A percentile compares a stretch with the other conserved stretches of the same genome.
These are phyloP conservation scores for Smittia sp. DNA, from an alignment of 2,888 invertebrate species.

Conservation along the genomic window DNA sequence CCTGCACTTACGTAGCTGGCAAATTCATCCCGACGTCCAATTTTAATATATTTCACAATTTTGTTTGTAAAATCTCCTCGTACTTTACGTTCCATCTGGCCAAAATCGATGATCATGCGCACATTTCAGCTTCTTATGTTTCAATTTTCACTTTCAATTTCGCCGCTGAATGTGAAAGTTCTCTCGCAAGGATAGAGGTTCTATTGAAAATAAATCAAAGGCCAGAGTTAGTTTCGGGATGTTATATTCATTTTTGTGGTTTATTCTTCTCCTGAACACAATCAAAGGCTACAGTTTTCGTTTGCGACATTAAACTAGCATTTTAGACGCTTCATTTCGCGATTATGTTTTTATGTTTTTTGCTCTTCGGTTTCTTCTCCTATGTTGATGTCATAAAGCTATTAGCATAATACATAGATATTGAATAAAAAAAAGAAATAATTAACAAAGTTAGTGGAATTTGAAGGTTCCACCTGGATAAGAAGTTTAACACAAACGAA, in stretches of 20 bases:
- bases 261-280: slow-evolving; percentile 17
- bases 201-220: not conserved
- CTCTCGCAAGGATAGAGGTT: not conserved
- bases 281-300: slow-evolving; percentile 7
- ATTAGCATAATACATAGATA: not conserved
- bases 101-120: not conserved
- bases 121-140: not conserved
- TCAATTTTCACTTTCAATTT: slow-evolving; percentile 23
- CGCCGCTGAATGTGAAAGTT: not conserved
- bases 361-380: not conserved
- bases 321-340: not conserved
- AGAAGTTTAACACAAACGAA: not conserved
- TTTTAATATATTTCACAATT: slow-evolving; percentile 15
- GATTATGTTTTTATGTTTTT: not conserved
- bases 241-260: not conserved
- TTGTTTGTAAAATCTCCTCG: slow-evolving; percentile 7
- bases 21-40: not conserved
- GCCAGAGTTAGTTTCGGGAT: not conserved
- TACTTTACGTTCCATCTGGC: not conserved
- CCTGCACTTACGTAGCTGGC: not conserved
- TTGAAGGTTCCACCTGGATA: not conserved
- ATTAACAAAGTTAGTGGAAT: not conserved
- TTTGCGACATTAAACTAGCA: not conserved
- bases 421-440: not conserved
- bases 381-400: slow-evolving; percentile 15